A percentile compares a stretch with the other conserved stretches of the same genome.
Conservation (phyloP, 2,888 invertebrate genomes). For the Ormyrus nitidulus region DNA sequence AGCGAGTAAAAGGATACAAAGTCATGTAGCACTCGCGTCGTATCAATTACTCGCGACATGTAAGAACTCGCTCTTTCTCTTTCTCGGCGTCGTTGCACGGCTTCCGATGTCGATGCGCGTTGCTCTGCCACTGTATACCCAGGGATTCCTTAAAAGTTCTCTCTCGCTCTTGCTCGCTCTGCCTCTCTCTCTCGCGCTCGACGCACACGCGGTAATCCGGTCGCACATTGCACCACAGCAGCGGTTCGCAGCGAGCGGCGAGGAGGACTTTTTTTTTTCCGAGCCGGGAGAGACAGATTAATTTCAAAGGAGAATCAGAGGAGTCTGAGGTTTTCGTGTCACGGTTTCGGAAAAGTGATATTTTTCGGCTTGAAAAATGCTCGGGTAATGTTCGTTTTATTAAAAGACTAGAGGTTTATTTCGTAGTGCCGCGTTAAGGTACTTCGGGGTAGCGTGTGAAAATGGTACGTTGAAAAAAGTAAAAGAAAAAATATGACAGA, state of each 20-base stretch:
- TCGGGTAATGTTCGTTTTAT: not conserved
- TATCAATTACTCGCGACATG: slow-evolving; percentile 54
- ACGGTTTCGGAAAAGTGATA: no score
- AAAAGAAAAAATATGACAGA: no score
- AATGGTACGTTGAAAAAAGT: no score
- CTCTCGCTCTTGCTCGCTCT: not conserved
- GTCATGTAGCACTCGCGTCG: slow-evolving; percentile 33
- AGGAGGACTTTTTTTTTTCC: no score
- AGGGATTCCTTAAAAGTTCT: slow-evolving; percentile 53
- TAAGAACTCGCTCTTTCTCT: slow-evolving; percentile 10
- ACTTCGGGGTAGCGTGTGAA: no score
- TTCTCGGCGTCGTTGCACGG: slow-evolving; percentile 22
- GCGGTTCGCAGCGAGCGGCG: no score
- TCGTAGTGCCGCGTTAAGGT: no score
- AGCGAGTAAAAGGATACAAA: slow-evolving; percentile 55
- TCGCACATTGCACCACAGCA: slow-evolving; percentile 20
- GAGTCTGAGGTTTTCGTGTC: no score
- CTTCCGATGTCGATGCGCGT: slow-evolving; percentile 47
- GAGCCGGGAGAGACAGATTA: no score
- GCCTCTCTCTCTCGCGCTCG: not conserved
- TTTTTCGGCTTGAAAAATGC: not conserved
- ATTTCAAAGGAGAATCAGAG: no score
- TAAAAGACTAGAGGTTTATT: no score
- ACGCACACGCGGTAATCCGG: slow-evolving; percentile 26
- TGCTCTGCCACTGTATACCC: not conserved